phyloP scores from a whole-genome alignment of 64 coral and sea anemone species.

The Stichodactyla helianthus region DNA sequence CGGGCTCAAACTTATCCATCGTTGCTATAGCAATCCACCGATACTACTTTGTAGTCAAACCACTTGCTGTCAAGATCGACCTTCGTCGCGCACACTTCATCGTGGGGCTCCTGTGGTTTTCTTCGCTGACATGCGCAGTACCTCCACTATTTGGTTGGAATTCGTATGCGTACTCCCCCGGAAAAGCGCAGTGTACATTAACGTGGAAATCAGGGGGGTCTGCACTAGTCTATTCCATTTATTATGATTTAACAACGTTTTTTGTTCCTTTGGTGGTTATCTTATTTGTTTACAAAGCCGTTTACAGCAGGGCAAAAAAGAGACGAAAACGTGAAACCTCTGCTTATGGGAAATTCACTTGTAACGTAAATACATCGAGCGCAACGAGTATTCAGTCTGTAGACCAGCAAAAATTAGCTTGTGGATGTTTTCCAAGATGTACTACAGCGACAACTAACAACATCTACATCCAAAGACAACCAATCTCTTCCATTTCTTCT shows the following conservation, averaged over 20 bases:
- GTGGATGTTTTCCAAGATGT: neutral
- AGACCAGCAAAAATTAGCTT: neutral
- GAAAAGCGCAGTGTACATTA: constrained; percentile 80
- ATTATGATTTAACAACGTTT: constrained; percentile 37
- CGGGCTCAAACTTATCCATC: constrained; percentile 69
- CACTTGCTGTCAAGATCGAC: constrained; percentile 64
- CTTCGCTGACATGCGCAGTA: constrained; percentile 28
- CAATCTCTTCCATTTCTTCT: neutral
- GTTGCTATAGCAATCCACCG: constrained; percentile 73
- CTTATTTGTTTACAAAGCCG: constrained; percentile 59
- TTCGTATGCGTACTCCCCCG: constrained; percentile 59
- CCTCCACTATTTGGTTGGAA: constrained; percentile 87
- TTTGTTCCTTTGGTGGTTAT: constrained; percentile 60
- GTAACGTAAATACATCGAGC: neutral
- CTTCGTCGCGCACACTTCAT: constrained; percentile 43
- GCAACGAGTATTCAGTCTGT: neutral
- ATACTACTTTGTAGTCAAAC: constrained; percentile 79
- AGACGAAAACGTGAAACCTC: constrained; percentile 26
- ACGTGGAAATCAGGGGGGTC: constrained; percentile 62
- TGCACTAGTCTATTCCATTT: constrained; percentile 54
- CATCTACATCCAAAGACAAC: neutral
- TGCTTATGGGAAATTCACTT: neutral
- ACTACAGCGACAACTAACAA: neutral
- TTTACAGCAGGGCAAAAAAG: constrained; percentile 65
- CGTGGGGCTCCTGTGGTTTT: constrained; percentile 73